Conservation (phyloP, 2,113 vertebrate species). For the Romanogobio albipinnatus region DNA sequence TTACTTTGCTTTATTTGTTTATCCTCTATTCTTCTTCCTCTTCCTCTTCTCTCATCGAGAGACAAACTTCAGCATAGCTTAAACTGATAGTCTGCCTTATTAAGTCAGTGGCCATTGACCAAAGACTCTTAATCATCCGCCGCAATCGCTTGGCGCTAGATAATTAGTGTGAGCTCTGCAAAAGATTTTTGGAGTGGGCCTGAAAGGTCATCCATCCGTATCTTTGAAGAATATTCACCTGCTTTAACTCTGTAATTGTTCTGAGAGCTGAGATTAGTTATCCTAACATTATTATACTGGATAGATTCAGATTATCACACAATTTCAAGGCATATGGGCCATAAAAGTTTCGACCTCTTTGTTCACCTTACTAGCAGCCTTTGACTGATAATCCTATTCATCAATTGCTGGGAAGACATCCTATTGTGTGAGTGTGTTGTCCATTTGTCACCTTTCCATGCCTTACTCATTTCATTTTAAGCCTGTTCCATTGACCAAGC, state of each 20-base stretch:
- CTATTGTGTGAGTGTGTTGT: slow-evolving; percentile 19
- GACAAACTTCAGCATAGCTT: background rate
- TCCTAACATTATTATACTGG: background rate
- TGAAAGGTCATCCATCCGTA: background rate
- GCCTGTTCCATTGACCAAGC: slow-evolving; percentile 55
- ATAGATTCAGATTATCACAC: background rate
- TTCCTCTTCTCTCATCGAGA: background rate
- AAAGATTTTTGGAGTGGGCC: slow-evolving; percentile 21
- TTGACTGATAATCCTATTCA: slow-evolving; percentile 12
- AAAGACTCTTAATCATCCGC: slow-evolving; percentile 20
- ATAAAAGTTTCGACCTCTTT: slow-evolving; percentile 3
- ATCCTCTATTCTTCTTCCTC: background rate
- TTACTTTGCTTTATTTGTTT: background rate
- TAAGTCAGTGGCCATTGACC: slow-evolving; percentile 36
- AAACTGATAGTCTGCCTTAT: slow-evolving; percentile 24
- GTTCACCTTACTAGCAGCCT: slow-evolving; percentile 1
- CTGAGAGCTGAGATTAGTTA: background rate
- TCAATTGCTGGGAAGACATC: background rate
- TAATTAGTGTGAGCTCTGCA: slow-evolving; percentile 28
- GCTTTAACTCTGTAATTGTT: slow-evolving; percentile 24
- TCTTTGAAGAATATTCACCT: slow-evolving; percentile 18
- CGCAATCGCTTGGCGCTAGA: slow-evolving; percentile 23
- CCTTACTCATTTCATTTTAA: slow-evolving; percentile 68
- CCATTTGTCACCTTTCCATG: slow-evolving; percentile 57
- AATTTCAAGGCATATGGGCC: background rate